Conservation (phyloP, 2,113 vertebrate genomes). For the Tragelaphus buxtoni region DNA sequence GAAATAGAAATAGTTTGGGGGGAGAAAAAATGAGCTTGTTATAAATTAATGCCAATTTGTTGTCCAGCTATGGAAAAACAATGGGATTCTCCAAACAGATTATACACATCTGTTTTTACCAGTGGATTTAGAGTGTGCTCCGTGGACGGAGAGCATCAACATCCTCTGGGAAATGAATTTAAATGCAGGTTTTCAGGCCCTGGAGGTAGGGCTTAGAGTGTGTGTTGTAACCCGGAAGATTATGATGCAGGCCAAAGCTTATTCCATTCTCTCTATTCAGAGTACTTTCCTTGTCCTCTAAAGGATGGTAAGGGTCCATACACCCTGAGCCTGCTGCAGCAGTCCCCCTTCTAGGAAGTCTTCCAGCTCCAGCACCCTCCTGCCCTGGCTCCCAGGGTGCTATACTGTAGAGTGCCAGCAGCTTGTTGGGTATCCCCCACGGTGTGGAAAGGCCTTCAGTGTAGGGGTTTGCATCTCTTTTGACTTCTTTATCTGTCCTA, state of each 20-base stretch:
- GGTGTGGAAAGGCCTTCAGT: not conserved
- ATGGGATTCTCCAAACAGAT: not conserved
- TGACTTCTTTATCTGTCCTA: not conserved
- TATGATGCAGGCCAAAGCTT: not conserved
- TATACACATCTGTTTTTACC: not conserved
- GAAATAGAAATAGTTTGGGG: not conserved
- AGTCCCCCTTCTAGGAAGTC: not conserved
- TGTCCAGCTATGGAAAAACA: not conserved
- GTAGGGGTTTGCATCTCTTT: not conserved
- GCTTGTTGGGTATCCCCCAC: not conserved
- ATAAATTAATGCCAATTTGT: not conserved
- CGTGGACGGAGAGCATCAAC: not conserved
- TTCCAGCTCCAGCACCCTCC: not conserved
- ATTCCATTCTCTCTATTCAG: not conserved
- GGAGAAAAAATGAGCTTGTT: not conserved
- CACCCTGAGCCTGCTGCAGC: not conserved
- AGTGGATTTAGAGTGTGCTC: not conserved
- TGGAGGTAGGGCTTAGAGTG: not conserved
- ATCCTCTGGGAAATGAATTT: not conserved
- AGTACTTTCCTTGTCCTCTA: not conserved
- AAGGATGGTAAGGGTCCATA: not conserved
- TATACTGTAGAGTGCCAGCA: not conserved
- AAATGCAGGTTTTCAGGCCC: not conserved
- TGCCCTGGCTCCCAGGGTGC: not conserved
- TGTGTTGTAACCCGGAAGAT: not conserved